Conservation (phyloP, 2,797 vertebrate genomes). For the Phoebastria nigripes region DNA sequence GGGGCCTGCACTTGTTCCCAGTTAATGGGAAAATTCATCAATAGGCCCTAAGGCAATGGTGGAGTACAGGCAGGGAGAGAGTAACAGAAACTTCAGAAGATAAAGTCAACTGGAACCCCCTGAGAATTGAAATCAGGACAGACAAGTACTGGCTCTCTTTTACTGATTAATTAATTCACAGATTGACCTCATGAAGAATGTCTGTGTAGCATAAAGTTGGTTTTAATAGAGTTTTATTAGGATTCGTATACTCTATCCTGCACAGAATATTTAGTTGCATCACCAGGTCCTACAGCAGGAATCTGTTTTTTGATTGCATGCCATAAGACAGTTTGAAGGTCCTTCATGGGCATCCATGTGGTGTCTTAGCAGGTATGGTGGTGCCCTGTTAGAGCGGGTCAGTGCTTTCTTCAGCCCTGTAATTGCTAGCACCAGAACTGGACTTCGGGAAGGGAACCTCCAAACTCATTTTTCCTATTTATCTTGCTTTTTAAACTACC, state of each 20-base stretch:
- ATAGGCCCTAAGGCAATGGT: not conserved
- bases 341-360: not conserved
- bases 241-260: not conserved
- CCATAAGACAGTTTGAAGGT: not conserved
- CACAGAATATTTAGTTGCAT: not conserved
- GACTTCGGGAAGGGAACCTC: not conserved
- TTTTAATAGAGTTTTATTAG: not conserved
- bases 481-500: not conserved
- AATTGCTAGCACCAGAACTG: not conserved
- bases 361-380: not conserved
- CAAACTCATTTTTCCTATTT: not conserved
- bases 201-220: not conserved
- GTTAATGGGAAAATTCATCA: not conserved
- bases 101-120: not conserved
- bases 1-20: not conserved
- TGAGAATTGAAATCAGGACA: constrained; percentile 6
- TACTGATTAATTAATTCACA: not conserved
- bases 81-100: not conserved
- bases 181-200: not conserved
- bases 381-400: not conserved
- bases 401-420: not conserved
- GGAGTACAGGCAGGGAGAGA: not conserved
- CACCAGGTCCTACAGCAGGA: not conserved
- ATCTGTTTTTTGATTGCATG: not conserved
- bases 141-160: not conserved